phyloP scores from a whole-genome alignment of 2,888 invertebrate species.

The Pammene fasciana region DNA sequence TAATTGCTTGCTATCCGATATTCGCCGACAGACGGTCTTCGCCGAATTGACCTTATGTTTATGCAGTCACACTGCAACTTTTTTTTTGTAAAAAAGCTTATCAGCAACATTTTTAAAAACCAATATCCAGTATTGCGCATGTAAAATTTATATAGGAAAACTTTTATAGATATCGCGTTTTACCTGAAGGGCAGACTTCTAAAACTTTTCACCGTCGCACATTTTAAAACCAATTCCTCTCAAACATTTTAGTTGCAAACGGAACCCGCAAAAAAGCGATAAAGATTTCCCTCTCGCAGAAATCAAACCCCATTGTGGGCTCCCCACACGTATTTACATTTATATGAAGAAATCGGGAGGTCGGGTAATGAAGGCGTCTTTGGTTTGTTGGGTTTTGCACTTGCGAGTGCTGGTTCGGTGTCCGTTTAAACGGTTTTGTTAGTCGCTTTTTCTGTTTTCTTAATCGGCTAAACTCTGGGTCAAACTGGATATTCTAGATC shows the following conservation, averaged over 20 bases:
- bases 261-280: conserved; percentile 41
- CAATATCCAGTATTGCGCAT: no score
- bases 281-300: conserved; percentile 51
- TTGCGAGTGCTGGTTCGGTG: not conserved
- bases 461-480: no score
- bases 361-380: conserved; percentile 30
- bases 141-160: not conserved
- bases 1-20: no score
- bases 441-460: no score
- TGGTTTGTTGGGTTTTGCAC: not conserved
- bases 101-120: no score
- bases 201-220: not conserved
- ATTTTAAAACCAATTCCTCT: conserved; percentile 16
- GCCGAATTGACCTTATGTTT: no score
- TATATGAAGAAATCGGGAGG: conserved; percentile 64
- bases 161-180: no score
- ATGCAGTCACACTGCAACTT: no score
- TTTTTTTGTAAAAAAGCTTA: no score
- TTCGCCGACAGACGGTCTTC: no score
- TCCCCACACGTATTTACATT: conserved; percentile 66
- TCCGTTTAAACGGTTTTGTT: not conserved
- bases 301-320: conserved; percentile 67
- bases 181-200: not conserved
- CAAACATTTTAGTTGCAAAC: not conserved
- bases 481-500: no score